These are phyloP conservation scores for Apodemus agrarius DNA, from an alignment of 2,797 vertebrate genomes.

Conservation along the genomic window DNA sequence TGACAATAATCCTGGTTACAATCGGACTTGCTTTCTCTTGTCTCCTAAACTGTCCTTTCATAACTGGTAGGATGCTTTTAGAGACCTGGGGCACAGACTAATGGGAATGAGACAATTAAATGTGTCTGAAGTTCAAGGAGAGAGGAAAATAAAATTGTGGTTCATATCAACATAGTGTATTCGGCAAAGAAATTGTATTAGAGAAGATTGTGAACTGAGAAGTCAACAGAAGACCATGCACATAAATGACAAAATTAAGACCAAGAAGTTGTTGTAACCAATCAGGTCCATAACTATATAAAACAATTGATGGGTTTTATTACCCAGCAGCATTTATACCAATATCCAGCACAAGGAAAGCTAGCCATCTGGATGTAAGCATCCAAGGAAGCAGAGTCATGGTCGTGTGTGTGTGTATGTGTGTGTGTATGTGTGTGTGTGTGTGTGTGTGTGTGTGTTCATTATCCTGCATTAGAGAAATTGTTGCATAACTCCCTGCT, in stretches of 20 bases:
- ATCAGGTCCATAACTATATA: neutral
- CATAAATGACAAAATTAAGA: neutral
- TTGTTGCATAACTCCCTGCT: neutral
- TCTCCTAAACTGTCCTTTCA: neutral
- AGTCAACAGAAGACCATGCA: neutral
- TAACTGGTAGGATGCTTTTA: neutral
- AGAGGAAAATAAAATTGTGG: neutral
- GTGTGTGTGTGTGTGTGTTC: neutral
- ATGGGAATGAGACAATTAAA: neutral
- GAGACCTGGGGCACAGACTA: neutral
- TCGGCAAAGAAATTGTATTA: neutral
- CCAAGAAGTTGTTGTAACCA: neutral
- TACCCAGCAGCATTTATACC: neutral
- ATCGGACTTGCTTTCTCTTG: neutral
- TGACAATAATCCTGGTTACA: neutral
- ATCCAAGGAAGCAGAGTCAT: neutral
- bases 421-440: neutral
- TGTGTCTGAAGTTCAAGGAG: neutral
- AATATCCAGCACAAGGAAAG: neutral
- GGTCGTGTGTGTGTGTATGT: neutral
- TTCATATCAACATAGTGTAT: neutral
- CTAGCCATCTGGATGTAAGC: neutral
- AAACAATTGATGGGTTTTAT: neutral
- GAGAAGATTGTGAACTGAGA: neutral
- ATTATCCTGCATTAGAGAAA: neutral